Conservation (phyloP, 2,888 invertebrate genomes). For the Thereva nobilitata region DNA sequence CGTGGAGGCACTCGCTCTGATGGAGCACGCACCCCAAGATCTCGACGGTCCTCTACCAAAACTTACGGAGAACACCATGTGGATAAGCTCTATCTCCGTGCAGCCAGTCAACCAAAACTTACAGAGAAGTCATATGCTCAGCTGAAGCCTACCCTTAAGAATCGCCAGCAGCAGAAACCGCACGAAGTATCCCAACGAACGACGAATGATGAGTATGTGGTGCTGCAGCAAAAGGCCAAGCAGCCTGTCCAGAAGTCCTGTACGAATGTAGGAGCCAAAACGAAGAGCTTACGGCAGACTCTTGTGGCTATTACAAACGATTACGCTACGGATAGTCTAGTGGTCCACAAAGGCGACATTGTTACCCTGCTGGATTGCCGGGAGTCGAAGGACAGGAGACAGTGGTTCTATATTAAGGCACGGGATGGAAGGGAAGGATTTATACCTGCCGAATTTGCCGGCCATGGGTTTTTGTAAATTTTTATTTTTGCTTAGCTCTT, state of each 20-base stretch:
- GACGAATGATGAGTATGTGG: constrained; percentile 53
- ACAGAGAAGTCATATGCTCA: constrained; percentile 58
- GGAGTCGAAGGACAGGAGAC: constrained; percentile 64
- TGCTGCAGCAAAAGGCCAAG: constrained; percentile 45
- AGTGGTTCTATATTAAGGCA: constrained; percentile 78
- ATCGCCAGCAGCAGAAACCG: constrained; percentile 28
- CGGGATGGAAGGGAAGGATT: constrained; percentile 74
- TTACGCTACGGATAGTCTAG: constrained; percentile 65
- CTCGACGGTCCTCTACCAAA: constrained; percentile 49
- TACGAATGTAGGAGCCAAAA: constrained; percentile 37
- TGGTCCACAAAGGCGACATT: constrained; percentile 74
- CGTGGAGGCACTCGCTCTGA: constrained; percentile 71
- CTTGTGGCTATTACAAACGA: constrained; percentile 72
- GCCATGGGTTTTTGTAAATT: constrained; percentile 72
- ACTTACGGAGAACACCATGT: constrained; percentile 72
- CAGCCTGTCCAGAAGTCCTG: neutral
- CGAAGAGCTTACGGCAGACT: constrained; percentile 64
- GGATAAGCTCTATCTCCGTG: constrained; percentile 70
- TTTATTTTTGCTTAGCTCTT: constrained; percentile 13
- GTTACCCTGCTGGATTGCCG: constrained; percentile 68
- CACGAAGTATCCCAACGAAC: neutral
- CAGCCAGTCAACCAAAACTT: constrained; percentile 62
- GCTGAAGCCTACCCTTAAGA: constrained; percentile 52
- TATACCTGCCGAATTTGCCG: constrained; percentile 77
- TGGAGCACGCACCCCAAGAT: constrained; percentile 63